Base-by-base conservation (phyloP, 1,140 invertebrate genomes). In the Orchestia grillus region DNA sequence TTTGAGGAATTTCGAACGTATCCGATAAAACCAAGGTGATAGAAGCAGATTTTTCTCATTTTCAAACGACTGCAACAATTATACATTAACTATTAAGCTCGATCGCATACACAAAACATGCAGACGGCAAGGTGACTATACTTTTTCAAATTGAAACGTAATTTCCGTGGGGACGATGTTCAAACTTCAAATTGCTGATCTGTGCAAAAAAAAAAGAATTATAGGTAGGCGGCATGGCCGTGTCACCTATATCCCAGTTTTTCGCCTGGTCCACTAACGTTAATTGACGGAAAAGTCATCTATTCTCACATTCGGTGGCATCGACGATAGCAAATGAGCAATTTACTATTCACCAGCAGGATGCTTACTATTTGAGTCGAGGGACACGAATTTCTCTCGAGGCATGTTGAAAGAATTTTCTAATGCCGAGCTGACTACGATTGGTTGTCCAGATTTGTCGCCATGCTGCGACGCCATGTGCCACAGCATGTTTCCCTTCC, bases 401-500 rank as follows among this genome's bases (percentile, higher is more conserved):
- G 62, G 28, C 15, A 90, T 4, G 88, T 42, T 43, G n/a, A 19
- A 42, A 8, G 43, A 90, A 28, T 42, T 90, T 16, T 90, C 88
- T 42, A 90, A 43, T 0, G 88, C n/a, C 41, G 44, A 45, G 4
- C 44, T n/a, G 44, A 45, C 3, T 16, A 94, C 92, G 44, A 94
- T 94, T 6, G 92, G 92, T 28, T 45, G 92, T 8, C 92, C 92
- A 8, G 92, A 45, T 40, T 47, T 94, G 44, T 94, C 92, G 3
- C 44, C 43, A 36, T 94, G 92, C 40, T 94, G 92, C 43, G 92
- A 94, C 40, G 92, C 92, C 92, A 94, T 94, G 44, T 94, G 92
- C 92, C 92, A 94, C 44, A 96, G 96, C 87, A 97, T 97, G 96
- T 97, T 97, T 53, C 97, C 97, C 44, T 96, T 96, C 91, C 96